These are phyloP conservation scores for Cheirogaleus major DNA, from an alignment of 2,797 vertebrate species.

Conservation along the genomic window DNA sequence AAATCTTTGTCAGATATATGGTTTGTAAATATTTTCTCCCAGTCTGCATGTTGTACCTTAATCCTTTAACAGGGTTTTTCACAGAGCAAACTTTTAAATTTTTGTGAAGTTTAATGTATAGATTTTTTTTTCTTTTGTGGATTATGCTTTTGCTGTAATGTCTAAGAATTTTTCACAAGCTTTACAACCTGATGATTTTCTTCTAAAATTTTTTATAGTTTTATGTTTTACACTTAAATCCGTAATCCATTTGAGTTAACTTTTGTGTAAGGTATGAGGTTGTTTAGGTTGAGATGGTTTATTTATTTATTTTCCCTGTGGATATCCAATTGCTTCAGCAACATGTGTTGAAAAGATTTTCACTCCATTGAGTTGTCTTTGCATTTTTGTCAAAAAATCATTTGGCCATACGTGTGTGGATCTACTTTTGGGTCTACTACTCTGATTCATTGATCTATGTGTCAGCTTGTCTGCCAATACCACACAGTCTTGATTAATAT, in stretches of 20 bases:
- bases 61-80: not conserved
- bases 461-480: not conserved
- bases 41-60: not conserved
- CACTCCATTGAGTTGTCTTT: not conserved
- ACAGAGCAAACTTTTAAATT: not conserved
- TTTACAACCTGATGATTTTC: not conserved
- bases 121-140: not conserved
- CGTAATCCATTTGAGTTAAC: not conserved
- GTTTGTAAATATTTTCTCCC: not conserved
- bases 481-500: not conserved
- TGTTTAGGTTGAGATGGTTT: not conserved
- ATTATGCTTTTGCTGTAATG: not conserved
- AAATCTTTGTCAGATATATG: not conserved
- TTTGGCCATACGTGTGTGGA: not conserved
- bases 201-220: not conserved
- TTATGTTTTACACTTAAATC: not conserved
- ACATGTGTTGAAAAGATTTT: not conserved
- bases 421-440: not conserved
- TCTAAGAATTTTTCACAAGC: not conserved
- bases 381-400: not conserved
- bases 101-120: not conserved
- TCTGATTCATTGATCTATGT: not conserved
- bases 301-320: not conserved
- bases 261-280: not conserved
- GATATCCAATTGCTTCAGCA: not conserved